Conservation (phyloP, 2,113 vertebrate genomes). For the Arvicanthis niloticus region DNA sequence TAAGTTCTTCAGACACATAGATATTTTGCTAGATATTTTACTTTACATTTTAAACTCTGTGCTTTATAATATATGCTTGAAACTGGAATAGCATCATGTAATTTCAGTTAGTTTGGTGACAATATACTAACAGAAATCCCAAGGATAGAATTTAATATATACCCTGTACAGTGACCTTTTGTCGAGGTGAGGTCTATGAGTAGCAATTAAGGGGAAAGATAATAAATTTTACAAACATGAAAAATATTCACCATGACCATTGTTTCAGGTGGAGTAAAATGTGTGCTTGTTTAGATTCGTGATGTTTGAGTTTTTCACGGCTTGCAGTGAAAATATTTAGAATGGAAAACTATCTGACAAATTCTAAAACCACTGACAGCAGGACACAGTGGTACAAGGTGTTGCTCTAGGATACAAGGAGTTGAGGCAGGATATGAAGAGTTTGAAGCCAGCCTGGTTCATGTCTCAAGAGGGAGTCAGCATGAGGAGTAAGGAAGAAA, state of each 20-base stretch:
- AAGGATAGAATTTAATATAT: background rate
- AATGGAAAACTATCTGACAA: background rate
- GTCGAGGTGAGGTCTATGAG: background rate
- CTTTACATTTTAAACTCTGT: background rate
- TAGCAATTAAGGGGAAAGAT: background rate
- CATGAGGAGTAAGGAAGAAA: background rate
- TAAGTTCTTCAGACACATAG: background rate
- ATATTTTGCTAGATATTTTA: background rate
- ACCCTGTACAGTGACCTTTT: no score
- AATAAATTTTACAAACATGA: background rate
- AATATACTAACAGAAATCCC: background rate
- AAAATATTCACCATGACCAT: background rate
- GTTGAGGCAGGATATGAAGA: background rate
- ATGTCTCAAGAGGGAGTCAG: background rate
- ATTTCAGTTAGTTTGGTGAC: background rate
- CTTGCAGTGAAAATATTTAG: background rate
- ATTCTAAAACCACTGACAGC: background rate
- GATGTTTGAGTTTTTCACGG: background rate
- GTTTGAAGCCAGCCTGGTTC: background rate
- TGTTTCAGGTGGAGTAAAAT: background rate
- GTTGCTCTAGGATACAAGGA: background rate
- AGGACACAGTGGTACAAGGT: no score
- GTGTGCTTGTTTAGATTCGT: background rate
- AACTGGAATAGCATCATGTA: background rate
- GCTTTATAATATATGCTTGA: background rate